Conservation (phyloP, 2,113 vertebrate species). For the Pangasianodon gigas region DNA sequence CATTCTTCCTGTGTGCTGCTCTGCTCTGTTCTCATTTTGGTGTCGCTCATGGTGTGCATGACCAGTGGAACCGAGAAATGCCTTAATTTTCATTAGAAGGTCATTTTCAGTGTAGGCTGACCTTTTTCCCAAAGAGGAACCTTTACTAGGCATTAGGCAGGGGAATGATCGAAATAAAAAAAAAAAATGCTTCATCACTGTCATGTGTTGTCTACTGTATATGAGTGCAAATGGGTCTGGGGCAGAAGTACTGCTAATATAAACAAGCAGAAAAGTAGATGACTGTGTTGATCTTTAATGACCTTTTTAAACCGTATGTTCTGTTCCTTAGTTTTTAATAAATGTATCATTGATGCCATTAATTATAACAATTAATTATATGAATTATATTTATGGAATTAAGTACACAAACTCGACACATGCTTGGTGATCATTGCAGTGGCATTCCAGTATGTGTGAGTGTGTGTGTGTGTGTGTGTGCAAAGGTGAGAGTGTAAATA, state of each 20-base stretch:
- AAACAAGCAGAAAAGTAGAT: neutral
- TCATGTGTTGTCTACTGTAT: neutral
- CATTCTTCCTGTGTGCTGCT: constrained; percentile 39
- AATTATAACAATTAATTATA: neutral
- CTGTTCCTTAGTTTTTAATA: neutral
- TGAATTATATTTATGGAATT: neutral
- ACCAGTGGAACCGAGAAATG: neutral
- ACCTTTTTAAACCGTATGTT: neutral
- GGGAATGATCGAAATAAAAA: neutral
- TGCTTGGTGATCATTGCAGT: neutral
- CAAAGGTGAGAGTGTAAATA: neutral
- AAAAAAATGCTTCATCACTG: constrained; percentile 6
- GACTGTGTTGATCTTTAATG: neutral
- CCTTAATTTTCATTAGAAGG: neutral
- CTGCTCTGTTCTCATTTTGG: constrained; percentile 36
- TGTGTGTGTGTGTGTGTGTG: neutral
- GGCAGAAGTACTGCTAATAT: neutral
- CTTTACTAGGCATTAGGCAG: constrained; percentile 3
- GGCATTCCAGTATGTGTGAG: neutral
- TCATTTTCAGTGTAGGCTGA: neutral
- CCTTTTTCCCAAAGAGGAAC: constrained; percentile 14
- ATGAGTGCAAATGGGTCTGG: neutral
- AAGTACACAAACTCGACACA: neutral
- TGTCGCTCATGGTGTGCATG: constrained; percentile 41
- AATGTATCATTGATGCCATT: neutral